Base-by-base conservation (phyloP, 1,140 invertebrate species). In the Galleria mellonella region DNA sequence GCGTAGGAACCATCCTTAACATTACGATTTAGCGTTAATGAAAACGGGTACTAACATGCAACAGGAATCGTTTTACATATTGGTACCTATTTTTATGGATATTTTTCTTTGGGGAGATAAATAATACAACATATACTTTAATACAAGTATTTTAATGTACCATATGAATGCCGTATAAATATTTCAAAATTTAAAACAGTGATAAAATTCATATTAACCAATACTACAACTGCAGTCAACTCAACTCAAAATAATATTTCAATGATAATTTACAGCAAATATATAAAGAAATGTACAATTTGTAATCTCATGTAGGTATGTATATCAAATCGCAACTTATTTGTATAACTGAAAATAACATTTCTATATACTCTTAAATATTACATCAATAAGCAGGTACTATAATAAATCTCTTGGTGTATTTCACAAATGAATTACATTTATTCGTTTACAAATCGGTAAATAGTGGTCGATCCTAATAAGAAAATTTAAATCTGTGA, bases 141-240 rank as follows among this genome's bases (percentile, higher is more conserved):
- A 73, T 83, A 84, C 81, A 82, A 72, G 78, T 79, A 85, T 77
- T 81, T 73, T 85, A 84, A 84, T 85, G 79, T 87, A 86, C 77
- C 81, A 84, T 77, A 82, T 78, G 71, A 79, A 83, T 86, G 79
- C 64, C 66, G 76, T 87, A 87, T 87, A 87, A 86, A 87, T 87
- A 86, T 87, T 87, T 84, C 72, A 83, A 86, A 87, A 83, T 85
- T 78, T 87, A 87, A 87, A 87, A 87, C 86, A 87, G 83, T 87
- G 83, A 87, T 87, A 87, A 85, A 87, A 87, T 87, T 81, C 82
- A 86, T 75, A 82, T 61, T 74, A 85, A 85, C 76, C 72, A 81
- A 81, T 85, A 72, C 17, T 82, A 72, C 47, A 81, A 82, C 64
- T 72, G 72, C 62, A 67, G 61, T 63, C 47, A 78, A 84, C 62